Conservation (phyloP, 2,113 vertebrate genomes). For the Polypterus senegalus region DNA sequence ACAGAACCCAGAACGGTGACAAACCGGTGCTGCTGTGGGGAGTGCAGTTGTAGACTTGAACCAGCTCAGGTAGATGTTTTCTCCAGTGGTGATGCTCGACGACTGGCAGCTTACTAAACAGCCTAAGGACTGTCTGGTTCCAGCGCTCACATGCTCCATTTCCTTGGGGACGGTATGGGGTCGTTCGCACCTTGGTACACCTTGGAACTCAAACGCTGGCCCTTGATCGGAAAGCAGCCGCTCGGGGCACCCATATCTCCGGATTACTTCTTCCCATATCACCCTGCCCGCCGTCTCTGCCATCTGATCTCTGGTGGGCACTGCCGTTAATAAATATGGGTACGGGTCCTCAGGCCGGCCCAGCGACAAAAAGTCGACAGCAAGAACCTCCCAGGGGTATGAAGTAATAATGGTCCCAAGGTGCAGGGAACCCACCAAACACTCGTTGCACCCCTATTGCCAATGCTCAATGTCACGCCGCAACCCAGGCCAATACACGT, state of each 20-base stretch:
- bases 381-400: background rate
- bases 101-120: too few species aligned
- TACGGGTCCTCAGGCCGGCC: background rate
- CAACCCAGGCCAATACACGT: background rate
- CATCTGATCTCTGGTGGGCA: background rate
- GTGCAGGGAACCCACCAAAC: background rate
- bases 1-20: too few species aligned
- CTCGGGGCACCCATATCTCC: constrained; percentile 1
- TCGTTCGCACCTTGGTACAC: background rate
- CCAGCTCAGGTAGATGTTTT: too few species aligned
- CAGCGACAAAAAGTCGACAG: background rate
- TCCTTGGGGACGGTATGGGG: background rate
- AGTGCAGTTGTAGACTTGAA: too few species aligned
- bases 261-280: too few species aligned
- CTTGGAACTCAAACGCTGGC: background rate
- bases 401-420: too few species aligned
- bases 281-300: too few species aligned
- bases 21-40: too few species aligned
- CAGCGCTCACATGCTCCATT: background rate
- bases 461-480: background rate
- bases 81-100: too few species aligned
- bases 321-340: background rate
- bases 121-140: background rate
- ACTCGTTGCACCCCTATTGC: background rate
- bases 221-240: background rate